These are phyloP conservation scores for Lasioglossum calceatum DNA, from an alignment of 2,888 invertebrate species.

Conservation along the genomic window DNA sequence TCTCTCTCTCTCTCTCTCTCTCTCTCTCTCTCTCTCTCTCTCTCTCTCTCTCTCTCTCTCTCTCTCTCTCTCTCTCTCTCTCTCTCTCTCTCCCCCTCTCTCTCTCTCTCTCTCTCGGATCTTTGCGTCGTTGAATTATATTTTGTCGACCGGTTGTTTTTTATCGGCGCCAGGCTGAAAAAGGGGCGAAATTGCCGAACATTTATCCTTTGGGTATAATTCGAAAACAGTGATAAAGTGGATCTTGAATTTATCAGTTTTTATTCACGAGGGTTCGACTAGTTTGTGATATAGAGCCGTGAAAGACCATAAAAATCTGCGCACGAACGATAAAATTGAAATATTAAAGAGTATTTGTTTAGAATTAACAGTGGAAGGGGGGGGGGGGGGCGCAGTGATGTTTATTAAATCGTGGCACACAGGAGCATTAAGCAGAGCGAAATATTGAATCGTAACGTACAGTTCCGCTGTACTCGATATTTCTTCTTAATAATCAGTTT, in stretches of 20 bases:
- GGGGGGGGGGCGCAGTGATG: not conserved
- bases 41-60: not conserved
- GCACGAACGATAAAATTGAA: not conserved
- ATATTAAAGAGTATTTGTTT: conserved; percentile 1
- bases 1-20: not conserved
- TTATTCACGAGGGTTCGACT: not conserved
- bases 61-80: not conserved
- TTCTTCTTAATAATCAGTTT: not conserved
- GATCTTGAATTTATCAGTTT: conserved; percentile 1
- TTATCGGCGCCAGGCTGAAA: not conserved
- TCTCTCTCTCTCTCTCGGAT: not conserved
- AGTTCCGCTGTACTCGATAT: not conserved
- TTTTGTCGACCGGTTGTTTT: not conserved
- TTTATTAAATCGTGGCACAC: not conserved
- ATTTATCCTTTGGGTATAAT: conserved; percentile 2
- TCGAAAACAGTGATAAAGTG: not conserved
- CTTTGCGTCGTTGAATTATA: not conserved
- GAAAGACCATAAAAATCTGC: not conserved
- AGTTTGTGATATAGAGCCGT: not conserved
- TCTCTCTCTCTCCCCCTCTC: too few species aligned
- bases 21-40: too few species aligned
- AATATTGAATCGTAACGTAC: not conserved
- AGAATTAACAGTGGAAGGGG: not conserved
- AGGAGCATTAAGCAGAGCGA: not conserved
- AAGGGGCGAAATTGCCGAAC: not conserved